These are phyloP conservation scores for Clarias gariepinus DNA, from an alignment of 2,113 vertebrate species.

Conservation along the genomic window DNA sequence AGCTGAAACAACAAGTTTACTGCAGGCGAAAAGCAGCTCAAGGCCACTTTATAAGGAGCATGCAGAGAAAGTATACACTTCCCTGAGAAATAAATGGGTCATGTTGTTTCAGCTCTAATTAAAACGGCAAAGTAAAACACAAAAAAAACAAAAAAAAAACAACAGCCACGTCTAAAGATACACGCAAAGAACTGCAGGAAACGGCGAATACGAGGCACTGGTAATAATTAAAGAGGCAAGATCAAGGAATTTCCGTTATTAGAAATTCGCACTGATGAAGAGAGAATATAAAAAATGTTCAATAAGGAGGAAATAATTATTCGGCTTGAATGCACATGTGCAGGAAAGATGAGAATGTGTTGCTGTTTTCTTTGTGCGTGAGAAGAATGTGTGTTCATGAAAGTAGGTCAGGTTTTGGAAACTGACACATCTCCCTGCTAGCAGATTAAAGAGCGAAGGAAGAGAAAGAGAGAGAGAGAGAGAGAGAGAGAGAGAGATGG, in stretches of 20 bases:
- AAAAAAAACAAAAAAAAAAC: slow-evolving; percentile 58
- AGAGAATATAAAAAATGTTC: slow-evolving; percentile 22
- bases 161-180: slow-evolving; percentile 55
- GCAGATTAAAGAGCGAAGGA: slow-evolving; percentile 68
- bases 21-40: slow-evolving; percentile 65
- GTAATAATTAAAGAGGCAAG: slow-evolving; percentile 46
- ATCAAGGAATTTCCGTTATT: slow-evolving; percentile 45
- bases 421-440: slow-evolving; percentile 74
- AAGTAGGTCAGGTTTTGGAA: slow-evolving; percentile 75
- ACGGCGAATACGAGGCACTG: slow-evolving; percentile 2
- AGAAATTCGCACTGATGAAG: slow-evolving; percentile 27
- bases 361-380: slow-evolving; percentile 35
- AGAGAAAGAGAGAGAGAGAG: background rate
- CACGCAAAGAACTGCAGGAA: slow-evolving; percentile 35
- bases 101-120: slow-evolving; percentile 77
- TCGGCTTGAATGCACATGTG: slow-evolving; percentile 51
- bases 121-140: slow-evolving; percentile 63
- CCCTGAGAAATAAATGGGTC: slow-evolving; percentile 76
- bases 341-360: slow-evolving; percentile 25
- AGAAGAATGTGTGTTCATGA: slow-evolving; percentile 46
- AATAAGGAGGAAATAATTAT: slow-evolving; percentile 26
- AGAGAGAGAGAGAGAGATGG: slow-evolving; percentile 32
- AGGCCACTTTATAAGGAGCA: slow-evolving; percentile 68
- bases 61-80: slow-evolving; percentile 57
- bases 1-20: slow-evolving; percentile 45